Evolutionary conservation across 1,140 invertebrate genomes (phyloP).

Genomic region (Drosophila grimshawi): DNA sequence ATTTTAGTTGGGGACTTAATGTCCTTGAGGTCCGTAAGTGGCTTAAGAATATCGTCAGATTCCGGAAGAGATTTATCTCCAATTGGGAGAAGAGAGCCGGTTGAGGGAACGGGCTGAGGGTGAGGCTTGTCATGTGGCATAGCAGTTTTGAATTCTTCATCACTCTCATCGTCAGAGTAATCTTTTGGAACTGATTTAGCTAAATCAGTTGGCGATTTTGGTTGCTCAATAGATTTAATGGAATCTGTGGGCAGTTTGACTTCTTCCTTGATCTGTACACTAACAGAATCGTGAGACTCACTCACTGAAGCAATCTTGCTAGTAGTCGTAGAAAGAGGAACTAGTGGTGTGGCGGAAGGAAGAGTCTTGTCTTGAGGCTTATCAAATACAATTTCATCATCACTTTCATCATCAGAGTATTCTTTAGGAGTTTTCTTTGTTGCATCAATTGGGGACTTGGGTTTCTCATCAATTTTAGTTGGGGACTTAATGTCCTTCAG

Average conservation of each 20-base stretch:
- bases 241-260: not conserved
- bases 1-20: slow-evolving; percentile 2
- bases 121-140: slow-evolving; percentile 7
- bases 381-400: slow-evolving; percentile 16
- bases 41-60: slow-evolving; percentile 9
- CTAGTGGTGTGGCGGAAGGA: too few relatives aligned
- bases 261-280: slow-evolving; percentile 4
- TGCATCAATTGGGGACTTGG: slow-evolving; percentile 17
- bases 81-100: not conserved
- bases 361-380: slow-evolving; percentile 1
- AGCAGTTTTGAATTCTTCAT: slow-evolving; percentile 18
- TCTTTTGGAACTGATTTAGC: slow-evolving; percentile 7
- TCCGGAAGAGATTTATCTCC: slow-evolving; percentile 2
- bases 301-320: too few relatives aligned
- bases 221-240: slow-evolving; percentile 21
- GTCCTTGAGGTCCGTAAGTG: not conserved
- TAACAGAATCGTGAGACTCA: too few relatives aligned
- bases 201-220: not conserved
- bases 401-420: slow-evolving; percentile 41
- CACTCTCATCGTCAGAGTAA: slow-evolving; percentile 20
- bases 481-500: too few relatives aligned
- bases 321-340: too few relatives aligned
- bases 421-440: slow-evolving; percentile 8
- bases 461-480: slow-evolving; percentile 16
- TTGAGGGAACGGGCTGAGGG: slow-evolving; percentile 1